These are phyloP conservation scores for Cosmia pyralina DNA, from an alignment of 2,888 invertebrate species.

Conservation along the genomic window DNA sequence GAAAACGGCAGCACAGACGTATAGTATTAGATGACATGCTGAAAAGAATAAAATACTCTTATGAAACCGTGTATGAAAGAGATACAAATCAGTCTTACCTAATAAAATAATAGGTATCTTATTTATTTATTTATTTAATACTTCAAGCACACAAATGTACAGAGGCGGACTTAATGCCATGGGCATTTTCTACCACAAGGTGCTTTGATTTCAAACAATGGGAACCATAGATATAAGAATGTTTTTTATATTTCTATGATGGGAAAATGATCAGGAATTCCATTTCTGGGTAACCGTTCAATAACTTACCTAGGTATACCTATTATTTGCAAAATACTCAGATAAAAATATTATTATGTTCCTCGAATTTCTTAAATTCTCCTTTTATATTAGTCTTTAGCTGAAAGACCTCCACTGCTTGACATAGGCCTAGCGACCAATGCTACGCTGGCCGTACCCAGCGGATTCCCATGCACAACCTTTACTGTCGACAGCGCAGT, in stretches of 20 bases:
- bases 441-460: not conserved
- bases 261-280: too few species aligned
- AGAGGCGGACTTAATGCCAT: too few species aligned
- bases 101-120: too few species aligned
- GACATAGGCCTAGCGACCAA: not conserved
- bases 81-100: not conserved
- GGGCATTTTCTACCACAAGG: too few species aligned
- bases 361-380: not conserved
- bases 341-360: not conserved
- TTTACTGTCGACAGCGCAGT: not conserved
- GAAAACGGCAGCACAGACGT: slow-evolving; percentile 78
- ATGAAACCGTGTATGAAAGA: not conserved
- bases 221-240: too few species aligned
- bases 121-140: too few species aligned
- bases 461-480: not conserved
- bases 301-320: not conserved
- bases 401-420: not conserved
- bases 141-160: too few species aligned
- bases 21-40: slow-evolving; percentile 85
- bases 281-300: not conserved
- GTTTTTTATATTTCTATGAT: too few species aligned
- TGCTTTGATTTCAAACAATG: not conserved
- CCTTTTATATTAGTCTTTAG: not conserved
- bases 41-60: slow-evolving; percentile 63
- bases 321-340: too few species aligned